These are phyloP conservation scores for Trachelus tabidus DNA, from an alignment of 2,888 invertebrate genomes.

Conservation along the genomic window DNA sequence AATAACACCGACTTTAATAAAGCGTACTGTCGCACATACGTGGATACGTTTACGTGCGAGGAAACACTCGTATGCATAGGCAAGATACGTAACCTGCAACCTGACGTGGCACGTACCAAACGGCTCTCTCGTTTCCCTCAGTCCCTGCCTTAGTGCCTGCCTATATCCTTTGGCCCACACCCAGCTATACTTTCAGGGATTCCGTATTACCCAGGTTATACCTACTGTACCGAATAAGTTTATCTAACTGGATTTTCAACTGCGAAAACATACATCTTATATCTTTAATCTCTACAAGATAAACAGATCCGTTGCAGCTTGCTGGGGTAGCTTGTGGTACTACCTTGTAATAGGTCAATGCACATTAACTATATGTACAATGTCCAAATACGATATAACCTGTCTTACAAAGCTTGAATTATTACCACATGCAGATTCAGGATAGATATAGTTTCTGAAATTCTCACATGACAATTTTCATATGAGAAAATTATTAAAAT, in stretches of 20 bases:
- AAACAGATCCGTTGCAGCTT: background rate
- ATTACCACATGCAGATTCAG: background rate
- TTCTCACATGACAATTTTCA: background rate
- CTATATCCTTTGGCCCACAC: background rate
- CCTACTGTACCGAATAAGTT: conserved; percentile 19
- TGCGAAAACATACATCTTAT: conserved; percentile 20
- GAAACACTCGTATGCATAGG: background rate
- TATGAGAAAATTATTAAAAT: too few species aligned
- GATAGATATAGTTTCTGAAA: background rate
- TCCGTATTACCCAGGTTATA: background rate
- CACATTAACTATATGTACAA: too few species aligned
- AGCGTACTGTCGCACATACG: conserved; percentile 12
- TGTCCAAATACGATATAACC: background rate
- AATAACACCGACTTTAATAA: conserved; percentile 36
- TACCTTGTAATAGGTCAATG: background rate
- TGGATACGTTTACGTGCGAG: background rate
- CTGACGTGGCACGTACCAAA: background rate
- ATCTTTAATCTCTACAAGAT: conserved; percentile 22
- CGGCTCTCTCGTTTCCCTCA: background rate
- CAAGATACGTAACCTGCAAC: background rate
- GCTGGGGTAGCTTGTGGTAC: background rate
- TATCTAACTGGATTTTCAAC: conserved; percentile 19
- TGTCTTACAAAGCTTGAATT: background rate
- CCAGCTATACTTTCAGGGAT: background rate
- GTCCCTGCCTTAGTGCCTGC: background rate